A percentile compares a stretch with the other conserved stretches of the same genome.
Evolutionary conservation across 2,113 vertebrate species (phyloP).

Genomic region (Aegotheles bennettii): DNA sequence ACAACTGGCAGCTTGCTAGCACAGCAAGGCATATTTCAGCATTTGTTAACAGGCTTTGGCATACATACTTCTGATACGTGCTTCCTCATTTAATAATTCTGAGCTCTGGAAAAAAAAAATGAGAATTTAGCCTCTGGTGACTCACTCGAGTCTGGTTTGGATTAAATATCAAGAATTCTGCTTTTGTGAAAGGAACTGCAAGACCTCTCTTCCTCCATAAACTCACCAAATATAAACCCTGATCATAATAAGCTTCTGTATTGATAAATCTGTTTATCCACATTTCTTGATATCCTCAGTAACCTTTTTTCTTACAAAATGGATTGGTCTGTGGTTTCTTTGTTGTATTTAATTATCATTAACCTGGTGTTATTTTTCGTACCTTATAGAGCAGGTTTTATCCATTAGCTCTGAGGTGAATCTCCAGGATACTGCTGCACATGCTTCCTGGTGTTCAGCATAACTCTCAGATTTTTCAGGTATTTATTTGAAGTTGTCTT

Average conservation of each 20-base stretch:
- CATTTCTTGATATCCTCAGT: background rate
- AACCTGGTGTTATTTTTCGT: background rate
- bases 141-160: background rate
- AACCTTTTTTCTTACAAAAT: background rate
- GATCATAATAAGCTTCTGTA: background rate
- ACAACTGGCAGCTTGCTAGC: background rate
- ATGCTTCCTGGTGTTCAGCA: background rate
- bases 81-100: background rate
- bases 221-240: background rate
- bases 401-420: background rate
- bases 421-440: background rate
- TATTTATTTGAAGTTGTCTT: background rate
- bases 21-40: fast-evolving
- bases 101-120: background rate
- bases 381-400: background rate
- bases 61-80: background rate
- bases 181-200: background rate
- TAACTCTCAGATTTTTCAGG: background rate
- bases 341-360: background rate
- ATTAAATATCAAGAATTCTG: background rate
- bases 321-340: background rate
- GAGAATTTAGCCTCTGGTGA: background rate
- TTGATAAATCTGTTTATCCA: background rate
- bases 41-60: background rate
- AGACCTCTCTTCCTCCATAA: background rate